Evolutionary conservation across 1,140 invertebrate species (phyloP).

Genomic region (Bombus vancouverensis): DNA sequence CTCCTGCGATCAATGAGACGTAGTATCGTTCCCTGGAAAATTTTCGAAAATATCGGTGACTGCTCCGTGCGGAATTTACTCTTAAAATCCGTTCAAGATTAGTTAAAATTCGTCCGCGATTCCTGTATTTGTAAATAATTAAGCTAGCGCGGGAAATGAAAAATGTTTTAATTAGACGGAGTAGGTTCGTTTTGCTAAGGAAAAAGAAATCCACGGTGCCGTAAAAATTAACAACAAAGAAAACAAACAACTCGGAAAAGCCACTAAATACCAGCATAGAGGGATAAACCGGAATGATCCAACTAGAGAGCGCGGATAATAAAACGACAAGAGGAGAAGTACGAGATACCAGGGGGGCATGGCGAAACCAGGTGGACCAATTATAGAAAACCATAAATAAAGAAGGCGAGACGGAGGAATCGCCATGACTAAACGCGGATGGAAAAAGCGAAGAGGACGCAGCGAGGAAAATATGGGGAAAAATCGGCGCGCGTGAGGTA

Average conservation of each 20-base stretch:
- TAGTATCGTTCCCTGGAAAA: too few species aligned
- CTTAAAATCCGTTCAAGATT: too few species aligned
- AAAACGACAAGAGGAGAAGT: too few species aligned
- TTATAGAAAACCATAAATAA: conserved; percentile 20
- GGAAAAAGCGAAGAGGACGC: not conserved
- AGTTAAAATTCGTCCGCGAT: too few species aligned
- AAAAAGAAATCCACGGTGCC: not conserved
- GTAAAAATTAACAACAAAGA: not conserved
- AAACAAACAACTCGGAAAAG: not conserved
- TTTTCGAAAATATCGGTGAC: too few species aligned
- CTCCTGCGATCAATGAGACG: too few species aligned
- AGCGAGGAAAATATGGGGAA: not conserved
- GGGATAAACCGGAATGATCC: not conserved
- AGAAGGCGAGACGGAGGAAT: not conserved
- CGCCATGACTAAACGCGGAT: not conserved
- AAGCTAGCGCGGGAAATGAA: too few species aligned
- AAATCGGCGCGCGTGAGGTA: not conserved
- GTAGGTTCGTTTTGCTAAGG: too few species aligned
- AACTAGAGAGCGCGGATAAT: not conserved
- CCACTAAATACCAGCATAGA: not conserved
- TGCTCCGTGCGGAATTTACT: too few species aligned
- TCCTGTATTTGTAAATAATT: too few species aligned
- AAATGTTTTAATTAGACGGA: too few species aligned
- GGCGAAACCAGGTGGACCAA: not conserved
- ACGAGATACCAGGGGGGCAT: too few species aligned